Percentiles rank a stretch among this genome's conserved stretches.
These are phyloP conservation scores for Tetraodon nigroviridis DNA, from an alignment of 2,113 vertebrate species.

Conservation along the genomic window DNA sequence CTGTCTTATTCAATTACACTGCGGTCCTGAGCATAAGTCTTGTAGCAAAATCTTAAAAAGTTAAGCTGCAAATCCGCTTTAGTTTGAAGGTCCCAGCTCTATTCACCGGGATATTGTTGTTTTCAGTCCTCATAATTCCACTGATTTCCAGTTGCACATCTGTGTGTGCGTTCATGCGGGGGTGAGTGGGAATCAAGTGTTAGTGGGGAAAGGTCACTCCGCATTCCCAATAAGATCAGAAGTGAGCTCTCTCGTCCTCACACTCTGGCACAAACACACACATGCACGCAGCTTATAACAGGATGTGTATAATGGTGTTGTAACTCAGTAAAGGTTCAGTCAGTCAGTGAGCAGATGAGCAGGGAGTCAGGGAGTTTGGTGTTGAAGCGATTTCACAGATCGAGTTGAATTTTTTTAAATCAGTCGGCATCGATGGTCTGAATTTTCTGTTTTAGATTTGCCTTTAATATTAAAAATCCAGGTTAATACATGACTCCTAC, in stretches of 20 bases:
- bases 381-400: slow-evolving; percentile 27
- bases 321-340: slow-evolving; percentile 57
- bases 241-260: slow-evolving; percentile 8
- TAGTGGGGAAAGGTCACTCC: slow-evolving; percentile 48
- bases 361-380: slow-evolving; percentile 17
- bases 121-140: slow-evolving; percentile 70
- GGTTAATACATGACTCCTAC: not conserved
- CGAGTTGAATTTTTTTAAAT: slow-evolving; percentile 23
- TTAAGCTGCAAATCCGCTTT: slow-evolving; percentile 82
- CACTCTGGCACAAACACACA: not conserved
- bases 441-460: not conserved
- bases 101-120: slow-evolving; percentile 77
- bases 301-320: slow-evolving; percentile 40
- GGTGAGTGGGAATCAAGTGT: slow-evolving; percentile 22
- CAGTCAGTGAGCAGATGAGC: not conserved
- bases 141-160: slow-evolving; percentile 64
- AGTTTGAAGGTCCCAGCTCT: slow-evolving; percentile 67
- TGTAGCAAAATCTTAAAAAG: slow-evolving; percentile 78
- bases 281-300: slow-evolving; percentile 46
- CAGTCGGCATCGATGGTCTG: not conserved
- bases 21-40: slow-evolving; percentile 73
- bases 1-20: slow-evolving; percentile 77
- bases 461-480: too few species aligned
- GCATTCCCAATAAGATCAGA: slow-evolving; percentile 30
- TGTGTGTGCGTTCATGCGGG: not conserved